A percentile compares a stretch with the other conserved stretches of the same genome.
Conservation (phyloP, 2,113 vertebrate genomes). For the Halcyon malimbica region DNA sequence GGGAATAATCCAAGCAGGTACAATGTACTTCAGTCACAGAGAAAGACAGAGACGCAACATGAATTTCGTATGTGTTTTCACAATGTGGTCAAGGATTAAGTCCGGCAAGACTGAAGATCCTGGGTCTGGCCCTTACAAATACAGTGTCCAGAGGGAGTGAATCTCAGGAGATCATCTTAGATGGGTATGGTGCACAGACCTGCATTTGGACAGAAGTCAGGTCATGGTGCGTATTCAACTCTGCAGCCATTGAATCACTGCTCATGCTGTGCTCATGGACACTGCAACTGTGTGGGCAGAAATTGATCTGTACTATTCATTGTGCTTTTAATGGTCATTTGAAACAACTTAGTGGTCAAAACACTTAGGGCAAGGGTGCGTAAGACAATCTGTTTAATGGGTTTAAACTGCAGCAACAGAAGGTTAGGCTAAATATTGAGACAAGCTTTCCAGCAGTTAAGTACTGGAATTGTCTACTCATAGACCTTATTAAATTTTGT, state of each 20-base stretch:
- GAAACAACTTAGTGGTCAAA: neutral
- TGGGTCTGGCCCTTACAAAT: neutral
- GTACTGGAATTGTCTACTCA: neutral
- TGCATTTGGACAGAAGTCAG: neutral
- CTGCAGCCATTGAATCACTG: neutral
- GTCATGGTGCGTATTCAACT: conserved; percentile 1
- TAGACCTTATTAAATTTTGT: neutral
- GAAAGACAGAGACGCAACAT: fast-evolving
- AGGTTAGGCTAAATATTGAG: neutral
- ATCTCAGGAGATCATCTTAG: neutral
- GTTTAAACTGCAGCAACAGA: neutral
- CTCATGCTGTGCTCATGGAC: neutral
- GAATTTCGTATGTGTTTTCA: neutral
- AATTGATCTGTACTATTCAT: neutral
- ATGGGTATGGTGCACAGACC: neutral
- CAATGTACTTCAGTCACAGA: neutral
- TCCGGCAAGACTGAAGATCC: neutral
- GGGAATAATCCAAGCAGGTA: neutral
- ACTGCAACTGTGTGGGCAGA: neutral
- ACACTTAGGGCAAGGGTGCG: neutral
- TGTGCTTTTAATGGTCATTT: neutral
- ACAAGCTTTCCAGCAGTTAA: neutral
- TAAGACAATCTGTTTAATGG: neutral
- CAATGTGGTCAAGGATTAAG: too few species aligned
- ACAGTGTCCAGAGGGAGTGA: too few species aligned